Evolutionary conservation across 2,797 vertebrate genomes (phyloP).

Genomic region (Mus caroli): DNA sequence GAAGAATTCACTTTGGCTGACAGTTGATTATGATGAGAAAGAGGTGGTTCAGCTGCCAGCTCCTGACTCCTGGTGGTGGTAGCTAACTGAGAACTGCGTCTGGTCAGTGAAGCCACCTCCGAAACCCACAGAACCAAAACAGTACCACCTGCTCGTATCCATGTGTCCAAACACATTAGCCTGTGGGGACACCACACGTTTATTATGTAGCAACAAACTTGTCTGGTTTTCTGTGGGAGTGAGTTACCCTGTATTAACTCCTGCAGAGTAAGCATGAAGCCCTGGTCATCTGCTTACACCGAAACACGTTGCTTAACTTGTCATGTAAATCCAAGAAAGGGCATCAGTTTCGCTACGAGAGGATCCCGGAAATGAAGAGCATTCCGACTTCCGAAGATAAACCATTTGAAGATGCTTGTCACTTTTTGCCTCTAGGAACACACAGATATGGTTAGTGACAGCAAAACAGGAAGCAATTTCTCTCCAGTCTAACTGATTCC

Average conservation of each 20-base stretch:
- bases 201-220: not conserved
- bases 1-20: not conserved
- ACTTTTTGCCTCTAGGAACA: conserved; percentile 59
- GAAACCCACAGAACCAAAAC: not conserved
- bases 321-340: conserved; percentile 21
- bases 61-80: not conserved
- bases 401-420: not conserved
- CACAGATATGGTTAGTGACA: conserved; percentile 45
- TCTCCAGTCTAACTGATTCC: not conserved
- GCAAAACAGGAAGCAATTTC: conserved; percentile 36
- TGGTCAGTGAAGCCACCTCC: not conserved
- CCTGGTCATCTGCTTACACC: not conserved
- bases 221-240: conserved; percentile 9
- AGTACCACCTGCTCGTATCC: not conserved
- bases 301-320: conserved; percentile 31
- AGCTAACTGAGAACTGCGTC: no score
- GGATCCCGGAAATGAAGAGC: conserved; percentile 42
- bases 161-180: not conserved
- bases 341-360: conserved; percentile 44
- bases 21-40: no score
- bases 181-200: not conserved
- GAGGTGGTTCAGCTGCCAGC: not conserved
- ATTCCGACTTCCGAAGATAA: conserved; percentile 44
- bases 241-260: not conserved
- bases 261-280: not conserved